A percentile compares a stretch with the other conserved stretches of the same genome.
Conservation (phyloP, 2,113 vertebrate genomes). For the Gopherus flavomarginatus region DNA sequence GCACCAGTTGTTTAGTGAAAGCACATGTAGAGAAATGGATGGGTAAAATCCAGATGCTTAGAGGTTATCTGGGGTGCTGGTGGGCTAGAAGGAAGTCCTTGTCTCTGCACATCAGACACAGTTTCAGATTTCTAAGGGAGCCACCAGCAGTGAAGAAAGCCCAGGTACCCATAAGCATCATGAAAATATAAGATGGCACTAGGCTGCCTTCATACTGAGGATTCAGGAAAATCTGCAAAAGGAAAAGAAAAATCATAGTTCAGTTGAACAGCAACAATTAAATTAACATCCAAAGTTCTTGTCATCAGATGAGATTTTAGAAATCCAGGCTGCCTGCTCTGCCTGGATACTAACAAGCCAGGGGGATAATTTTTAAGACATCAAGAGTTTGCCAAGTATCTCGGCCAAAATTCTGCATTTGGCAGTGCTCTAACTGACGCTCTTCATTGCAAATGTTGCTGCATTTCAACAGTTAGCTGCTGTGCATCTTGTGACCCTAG, state of each 20-base stretch:
- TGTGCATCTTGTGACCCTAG: not conserved
- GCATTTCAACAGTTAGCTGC: not conserved
- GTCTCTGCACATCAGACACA: constrained; percentile 85
- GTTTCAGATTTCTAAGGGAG: constrained; percentile 84
- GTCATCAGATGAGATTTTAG: not conserved
- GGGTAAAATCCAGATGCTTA: not conserved
- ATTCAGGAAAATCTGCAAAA: constrained; percentile 82
- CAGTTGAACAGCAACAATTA: not conserved
- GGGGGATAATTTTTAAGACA: not conserved
- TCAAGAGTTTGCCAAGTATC: accelerated
- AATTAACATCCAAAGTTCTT: not conserved
- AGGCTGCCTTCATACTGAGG: constrained; percentile 79
- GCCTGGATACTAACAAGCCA: not conserved
- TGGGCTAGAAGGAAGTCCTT: constrained; percentile 85
- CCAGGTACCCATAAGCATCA: constrained; percentile 80
- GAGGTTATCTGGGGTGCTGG: constrained; percentile 83
- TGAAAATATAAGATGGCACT: constrained; percentile 77
- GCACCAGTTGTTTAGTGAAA: not conserved
- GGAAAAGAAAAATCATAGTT: not conserved
- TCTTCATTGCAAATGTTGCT: not conserved
- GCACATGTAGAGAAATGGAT: not conserved
- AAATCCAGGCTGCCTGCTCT: too few relatives aligned
- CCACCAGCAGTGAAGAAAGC: constrained; percentile 83
- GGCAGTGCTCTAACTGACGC: not conserved
- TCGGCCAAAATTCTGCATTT: not conserved